phyloP scores from a whole-genome alignment of 2,113 vertebrate genomes.

The Upupa epops region DNA sequence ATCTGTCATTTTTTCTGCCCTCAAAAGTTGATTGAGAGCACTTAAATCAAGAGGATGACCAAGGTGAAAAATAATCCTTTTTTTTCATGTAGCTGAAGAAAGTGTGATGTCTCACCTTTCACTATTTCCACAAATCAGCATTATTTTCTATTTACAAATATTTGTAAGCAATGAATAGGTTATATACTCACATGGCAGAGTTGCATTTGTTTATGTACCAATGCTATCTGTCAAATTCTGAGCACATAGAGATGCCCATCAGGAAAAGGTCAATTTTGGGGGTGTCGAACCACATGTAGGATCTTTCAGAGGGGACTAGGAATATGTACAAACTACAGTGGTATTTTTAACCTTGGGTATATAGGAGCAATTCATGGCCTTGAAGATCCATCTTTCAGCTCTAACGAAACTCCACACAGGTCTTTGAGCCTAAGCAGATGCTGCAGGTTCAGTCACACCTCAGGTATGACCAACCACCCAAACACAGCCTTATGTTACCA shows the following conservation, averaged over 20 bases:
- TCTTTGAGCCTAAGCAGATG: background rate
- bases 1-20: slow-evolving; percentile 35
- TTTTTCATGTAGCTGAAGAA: background rate
- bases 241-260: background rate
- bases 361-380: background rate
- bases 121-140: background rate
- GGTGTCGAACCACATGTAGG: background rate
- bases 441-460: background rate
- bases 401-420: background rate
- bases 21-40: slow-evolving; percentile 20
- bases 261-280: background rate
- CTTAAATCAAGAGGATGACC: slow-evolving; percentile 30
- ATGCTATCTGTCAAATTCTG: background rate
- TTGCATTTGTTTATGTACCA: background rate
- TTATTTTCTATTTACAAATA: background rate
- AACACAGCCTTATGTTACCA: background rate
- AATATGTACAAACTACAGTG: background rate
- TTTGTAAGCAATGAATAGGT: background rate
- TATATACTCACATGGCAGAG: background rate
- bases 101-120: background rate
- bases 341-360: background rate
- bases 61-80: background rate
- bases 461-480: background rate
- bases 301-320: background rate
- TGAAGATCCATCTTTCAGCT: background rate